These are phyloP conservation scores for Muraenolepis orangiensis DNA, from an alignment of 2,797 vertebrate species.

Conservation along the genomic window DNA sequence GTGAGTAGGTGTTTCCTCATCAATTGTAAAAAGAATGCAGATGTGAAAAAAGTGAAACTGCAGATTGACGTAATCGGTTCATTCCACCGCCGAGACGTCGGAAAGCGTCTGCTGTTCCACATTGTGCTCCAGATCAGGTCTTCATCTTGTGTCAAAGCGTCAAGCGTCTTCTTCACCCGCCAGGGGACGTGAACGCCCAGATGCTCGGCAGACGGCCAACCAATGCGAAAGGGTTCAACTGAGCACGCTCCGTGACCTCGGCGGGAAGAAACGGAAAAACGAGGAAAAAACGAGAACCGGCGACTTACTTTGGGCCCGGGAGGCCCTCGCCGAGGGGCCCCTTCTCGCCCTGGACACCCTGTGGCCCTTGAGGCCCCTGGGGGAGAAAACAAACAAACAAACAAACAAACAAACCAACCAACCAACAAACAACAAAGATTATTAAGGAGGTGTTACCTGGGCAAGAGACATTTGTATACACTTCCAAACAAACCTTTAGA, in stretches of 20 bases:
- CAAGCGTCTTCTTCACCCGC: not conserved
- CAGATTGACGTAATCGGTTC: not conserved
- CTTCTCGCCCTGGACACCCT: slow-evolving; percentile 83
- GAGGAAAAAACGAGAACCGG: not conserved
- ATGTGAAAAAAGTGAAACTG: no score
- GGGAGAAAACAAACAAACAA: slow-evolving; percentile 8
- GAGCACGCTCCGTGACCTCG: not conserved
- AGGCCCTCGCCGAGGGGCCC: slow-evolving; percentile 82
- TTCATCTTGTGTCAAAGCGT: not conserved
- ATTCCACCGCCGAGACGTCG: not conserved
- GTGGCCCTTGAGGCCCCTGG: slow-evolving; percentile 85
- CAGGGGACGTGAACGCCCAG: not conserved
- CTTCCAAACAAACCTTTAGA: not conserved
- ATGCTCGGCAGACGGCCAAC: not conserved
- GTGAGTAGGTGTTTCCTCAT: not conserved
- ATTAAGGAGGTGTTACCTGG: not conserved
- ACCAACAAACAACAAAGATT: not conserved
- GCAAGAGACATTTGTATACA: not conserved
- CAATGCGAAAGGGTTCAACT: not conserved
- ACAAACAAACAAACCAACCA: not conserved
- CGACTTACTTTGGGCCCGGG: slow-evolving; percentile 81
- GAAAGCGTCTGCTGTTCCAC: not conserved
- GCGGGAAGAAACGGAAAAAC: not conserved
- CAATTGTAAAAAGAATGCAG: slow-evolving; percentile 32
- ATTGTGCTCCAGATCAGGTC: not conserved